Evolutionary conservation across 1,140 invertebrate species (phyloP).

Genomic region (Caenorhabditis tropicalis): DNA sequence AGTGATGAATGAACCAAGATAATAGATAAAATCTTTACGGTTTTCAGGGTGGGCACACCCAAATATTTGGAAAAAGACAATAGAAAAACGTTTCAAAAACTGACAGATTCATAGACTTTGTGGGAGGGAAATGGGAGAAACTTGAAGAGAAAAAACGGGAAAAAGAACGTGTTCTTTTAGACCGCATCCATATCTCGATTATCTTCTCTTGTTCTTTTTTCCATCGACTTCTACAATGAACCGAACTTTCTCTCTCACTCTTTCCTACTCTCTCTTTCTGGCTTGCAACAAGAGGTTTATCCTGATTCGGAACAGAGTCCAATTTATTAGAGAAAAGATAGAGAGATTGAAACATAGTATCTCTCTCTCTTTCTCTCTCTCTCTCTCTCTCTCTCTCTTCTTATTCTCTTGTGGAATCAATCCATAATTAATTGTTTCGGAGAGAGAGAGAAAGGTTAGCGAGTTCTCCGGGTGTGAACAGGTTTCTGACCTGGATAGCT

Average conservation of each 20-base stretch:
- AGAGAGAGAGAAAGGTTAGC: constrained; percentile 18
- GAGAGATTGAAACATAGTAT: constrained; percentile 18
- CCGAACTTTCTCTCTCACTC: background rate
- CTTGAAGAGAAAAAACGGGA: background rate
- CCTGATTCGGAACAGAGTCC: background rate
- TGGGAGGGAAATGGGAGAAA: constrained; percentile 6
- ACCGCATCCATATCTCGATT: constrained; percentile 25
- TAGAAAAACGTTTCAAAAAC: background rate
- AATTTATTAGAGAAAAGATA: background rate
- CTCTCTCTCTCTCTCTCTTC: background rate
- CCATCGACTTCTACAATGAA: background rate
- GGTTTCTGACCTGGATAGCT: constrained; percentile 30
- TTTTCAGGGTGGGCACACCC: background rate
- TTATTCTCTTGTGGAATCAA: background rate
- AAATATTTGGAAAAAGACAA: background rate
- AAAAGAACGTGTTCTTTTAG: constrained; percentile 16
- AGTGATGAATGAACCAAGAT: constrained; percentile 27
- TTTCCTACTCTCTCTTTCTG: no score
- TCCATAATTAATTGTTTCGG: constrained; percentile 26
- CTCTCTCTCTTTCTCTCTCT: no score
- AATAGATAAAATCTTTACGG: background rate
- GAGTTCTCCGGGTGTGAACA: background rate
- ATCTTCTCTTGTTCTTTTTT: background rate
- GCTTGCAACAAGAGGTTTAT: no score
- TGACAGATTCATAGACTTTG: background rate